These are phyloP conservation scores for Petroica traversi DNA, from an alignment of 2,113 vertebrate species.

Conservation along the genomic window DNA sequence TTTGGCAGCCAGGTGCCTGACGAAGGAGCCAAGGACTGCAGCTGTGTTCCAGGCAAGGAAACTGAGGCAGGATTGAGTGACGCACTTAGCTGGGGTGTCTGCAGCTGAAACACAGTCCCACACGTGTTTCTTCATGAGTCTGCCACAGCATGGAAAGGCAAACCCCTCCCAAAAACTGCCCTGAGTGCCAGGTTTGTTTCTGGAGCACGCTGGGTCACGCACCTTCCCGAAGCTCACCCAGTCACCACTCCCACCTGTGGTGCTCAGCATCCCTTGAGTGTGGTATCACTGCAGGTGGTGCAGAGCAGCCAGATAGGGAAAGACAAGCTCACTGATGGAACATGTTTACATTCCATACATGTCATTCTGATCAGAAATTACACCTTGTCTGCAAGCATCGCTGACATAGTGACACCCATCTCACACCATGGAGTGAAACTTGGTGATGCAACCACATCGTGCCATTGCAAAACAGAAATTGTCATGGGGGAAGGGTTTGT, in stretches of 20 bases:
- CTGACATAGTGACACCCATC: not conserved
- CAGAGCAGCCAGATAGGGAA: not conserved
- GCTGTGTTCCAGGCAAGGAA: not conserved
- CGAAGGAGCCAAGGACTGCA: not conserved
- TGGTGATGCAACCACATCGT: not conserved
- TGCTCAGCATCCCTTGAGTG: rapidly evolving
- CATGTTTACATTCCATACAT: not conserved
- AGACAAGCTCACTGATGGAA: not conserved
- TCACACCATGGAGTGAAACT: not conserved
- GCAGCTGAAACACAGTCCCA: not conserved
- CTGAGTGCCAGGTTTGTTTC: not conserved
- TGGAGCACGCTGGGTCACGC: not conserved
- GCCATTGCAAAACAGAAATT: not conserved
- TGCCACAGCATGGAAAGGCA: rapidly evolving
- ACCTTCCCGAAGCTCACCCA: not conserved
- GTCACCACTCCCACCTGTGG: not conserved
- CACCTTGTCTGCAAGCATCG: not conserved
- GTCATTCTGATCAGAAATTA: not conserved
- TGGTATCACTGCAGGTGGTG: not conserved
- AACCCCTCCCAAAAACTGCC: rapidly evolving
- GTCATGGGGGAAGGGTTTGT: not conserved
- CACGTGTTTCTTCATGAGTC: not conserved
- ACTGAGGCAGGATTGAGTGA: not conserved
- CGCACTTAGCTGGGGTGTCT: not conserved
- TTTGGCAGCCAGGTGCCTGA: not conserved